Evolutionary conservation across 2,113 vertebrate genomes (phyloP).

Genomic region (Ciconia boyciana): DNA sequence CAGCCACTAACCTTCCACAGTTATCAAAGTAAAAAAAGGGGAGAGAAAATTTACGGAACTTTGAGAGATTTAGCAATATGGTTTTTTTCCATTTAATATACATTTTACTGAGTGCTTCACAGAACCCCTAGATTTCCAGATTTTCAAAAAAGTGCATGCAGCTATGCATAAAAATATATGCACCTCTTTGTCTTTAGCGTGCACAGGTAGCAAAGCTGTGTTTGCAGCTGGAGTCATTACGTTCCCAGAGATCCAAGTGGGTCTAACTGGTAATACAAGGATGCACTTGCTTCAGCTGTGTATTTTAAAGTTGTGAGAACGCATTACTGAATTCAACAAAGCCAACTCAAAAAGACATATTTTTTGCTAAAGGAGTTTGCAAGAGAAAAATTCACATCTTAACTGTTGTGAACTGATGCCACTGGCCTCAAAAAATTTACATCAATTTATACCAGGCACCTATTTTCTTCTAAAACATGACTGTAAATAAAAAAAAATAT

Average conservation of each 20-base stretch:
- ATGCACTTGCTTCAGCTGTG: background rate
- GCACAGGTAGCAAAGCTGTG: background rate
- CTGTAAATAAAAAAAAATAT: background rate
- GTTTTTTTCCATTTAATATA: background rate
- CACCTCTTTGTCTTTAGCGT: background rate
- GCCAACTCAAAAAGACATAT: background rate
- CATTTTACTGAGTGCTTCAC: background rate
- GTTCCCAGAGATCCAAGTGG: background rate
- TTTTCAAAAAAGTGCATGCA: background rate
- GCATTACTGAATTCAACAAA: background rate
- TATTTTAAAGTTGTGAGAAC: background rate
- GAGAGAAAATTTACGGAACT: background rate
- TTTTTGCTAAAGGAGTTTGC: background rate
- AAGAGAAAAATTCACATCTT: background rate
- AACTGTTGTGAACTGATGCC: background rate
- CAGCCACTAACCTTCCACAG: background rate
- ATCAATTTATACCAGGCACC: background rate
- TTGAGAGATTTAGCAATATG: background rate
- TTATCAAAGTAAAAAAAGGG: background rate
- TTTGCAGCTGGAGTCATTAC: background rate
- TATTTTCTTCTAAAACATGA: background rate
- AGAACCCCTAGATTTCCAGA: background rate
- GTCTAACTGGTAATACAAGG: background rate
- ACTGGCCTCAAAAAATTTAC: background rate
- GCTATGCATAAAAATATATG: background rate